phyloP scores from a whole-genome alignment of 2,113 vertebrate species.

The Phalacrocorax carbo region DNA sequence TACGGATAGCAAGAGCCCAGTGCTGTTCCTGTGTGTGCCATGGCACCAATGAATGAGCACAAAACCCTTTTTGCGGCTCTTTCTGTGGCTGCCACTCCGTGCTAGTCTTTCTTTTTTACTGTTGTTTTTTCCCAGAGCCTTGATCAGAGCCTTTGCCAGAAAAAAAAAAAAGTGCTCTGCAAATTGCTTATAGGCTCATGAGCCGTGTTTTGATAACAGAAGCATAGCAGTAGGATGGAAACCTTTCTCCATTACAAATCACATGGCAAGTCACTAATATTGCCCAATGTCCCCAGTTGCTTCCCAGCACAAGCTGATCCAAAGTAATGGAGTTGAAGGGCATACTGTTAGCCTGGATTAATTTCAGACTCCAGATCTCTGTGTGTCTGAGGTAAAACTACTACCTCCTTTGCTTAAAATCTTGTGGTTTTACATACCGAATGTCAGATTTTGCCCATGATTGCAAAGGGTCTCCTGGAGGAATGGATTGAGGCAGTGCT shows the following conservation, averaged over 20 bases:
- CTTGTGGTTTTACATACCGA: neutral
- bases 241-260: neutral
- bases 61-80: neutral
- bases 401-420: neutral
- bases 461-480: neutral
- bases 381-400: neutral
- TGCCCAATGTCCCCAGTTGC: neutral
- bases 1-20: slow-evolving; percentile 3
- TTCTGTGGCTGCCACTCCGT: neutral
- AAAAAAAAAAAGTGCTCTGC: neutral
- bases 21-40: neutral
- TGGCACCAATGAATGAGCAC: neutral
- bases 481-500: neutral
- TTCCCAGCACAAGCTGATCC: neutral
- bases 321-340: neutral
- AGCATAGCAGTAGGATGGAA: neutral
- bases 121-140: neutral
- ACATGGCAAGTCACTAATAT: neutral
- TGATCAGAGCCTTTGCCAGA: neutral
- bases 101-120: neutral
- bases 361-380: neutral
- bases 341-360: neutral
- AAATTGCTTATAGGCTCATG: neutral
- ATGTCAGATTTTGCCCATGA: neutral
- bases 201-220: neutral